These are phyloP conservation scores for Chrysina gloriosa DNA, from an alignment of 2,888 invertebrate species.

Conservation along the genomic window DNA sequence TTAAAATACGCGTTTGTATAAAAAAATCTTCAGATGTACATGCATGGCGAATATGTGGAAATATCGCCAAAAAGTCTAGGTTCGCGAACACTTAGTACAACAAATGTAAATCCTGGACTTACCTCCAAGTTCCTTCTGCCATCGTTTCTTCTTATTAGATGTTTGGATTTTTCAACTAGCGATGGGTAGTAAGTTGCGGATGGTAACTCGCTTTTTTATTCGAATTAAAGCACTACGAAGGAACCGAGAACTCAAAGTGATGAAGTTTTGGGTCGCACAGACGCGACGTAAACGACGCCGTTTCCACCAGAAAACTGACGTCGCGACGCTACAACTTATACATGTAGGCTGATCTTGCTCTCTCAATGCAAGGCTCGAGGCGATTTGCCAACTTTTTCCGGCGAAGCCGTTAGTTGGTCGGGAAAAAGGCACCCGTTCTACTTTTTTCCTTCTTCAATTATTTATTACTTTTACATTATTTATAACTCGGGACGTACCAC, in stretches of 20 bases:
- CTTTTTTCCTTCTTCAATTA: constrained; percentile 25
- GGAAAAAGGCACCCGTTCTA: constrained; percentile 24
- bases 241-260: constrained; percentile 17
- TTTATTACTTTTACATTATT: constrained; percentile 35
- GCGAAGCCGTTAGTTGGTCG: not conserved
- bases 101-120: not conserved
- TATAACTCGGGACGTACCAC: constrained; percentile 12
- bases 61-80: constrained; percentile 1
- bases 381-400: constrained; percentile 38
- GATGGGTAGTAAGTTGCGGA: not conserved
- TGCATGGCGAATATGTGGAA: not conserved
- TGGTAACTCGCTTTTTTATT: not conserved
- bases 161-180: not conserved
- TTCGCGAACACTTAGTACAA: not conserved
- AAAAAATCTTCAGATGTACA: constrained; percentile 3
- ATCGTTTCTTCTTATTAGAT: constrained; percentile 2
- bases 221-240: constrained; percentile 12
- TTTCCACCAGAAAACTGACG: constrained; percentile 49
- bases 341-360: constrained; percentile 17
- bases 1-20: constrained; percentile 25
- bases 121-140: constrained; percentile 35
- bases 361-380: constrained; percentile 20
- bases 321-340: constrained; percentile 43
- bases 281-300: constrained; percentile 49
- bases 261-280: constrained; percentile 26